Evolutionary conservation across 2,113 vertebrate species (phyloP).

Genomic region (Pterophyllum scalare): DNA sequence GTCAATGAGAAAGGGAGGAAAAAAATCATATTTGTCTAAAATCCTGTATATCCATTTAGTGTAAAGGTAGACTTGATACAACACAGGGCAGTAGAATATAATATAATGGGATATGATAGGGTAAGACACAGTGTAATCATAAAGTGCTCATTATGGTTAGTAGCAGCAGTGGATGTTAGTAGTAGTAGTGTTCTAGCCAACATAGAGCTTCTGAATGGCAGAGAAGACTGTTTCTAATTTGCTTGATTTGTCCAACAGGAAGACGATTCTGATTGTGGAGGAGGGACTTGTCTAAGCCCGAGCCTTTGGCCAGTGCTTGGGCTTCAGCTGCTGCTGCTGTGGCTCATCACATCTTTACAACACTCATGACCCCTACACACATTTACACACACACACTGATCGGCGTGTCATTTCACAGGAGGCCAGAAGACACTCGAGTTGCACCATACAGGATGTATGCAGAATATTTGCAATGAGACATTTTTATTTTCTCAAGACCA

Average conservation of each 20-base stretch:
- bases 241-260: constrained; percentile 84
- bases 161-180: neutral
- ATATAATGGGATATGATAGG: neutral
- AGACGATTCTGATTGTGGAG: constrained; percentile 93
- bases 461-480: constrained; percentile 44
- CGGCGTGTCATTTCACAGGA: constrained; percentile 36
- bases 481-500: constrained; percentile 23
- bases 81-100: neutral
- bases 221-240: neutral
- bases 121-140: neutral
- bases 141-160: neutral
- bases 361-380: constrained; percentile 84
- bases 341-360: constrained; percentile 85
- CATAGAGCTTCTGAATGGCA: neutral
- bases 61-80: neutral
- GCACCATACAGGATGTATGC: constrained; percentile 54
- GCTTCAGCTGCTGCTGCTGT: constrained; percentile 89
- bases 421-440: constrained; percentile 20
- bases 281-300: constrained; percentile 87
- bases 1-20: neutral
- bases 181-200: too few relatives aligned
- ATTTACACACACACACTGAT: constrained; percentile 5
- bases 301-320: constrained; percentile 86
- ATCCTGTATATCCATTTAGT: neutral
- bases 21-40: neutral